Base-by-base conservation (phyloP, 2,797 vertebrate genomes). In the Eremophila alpestris region DNA sequence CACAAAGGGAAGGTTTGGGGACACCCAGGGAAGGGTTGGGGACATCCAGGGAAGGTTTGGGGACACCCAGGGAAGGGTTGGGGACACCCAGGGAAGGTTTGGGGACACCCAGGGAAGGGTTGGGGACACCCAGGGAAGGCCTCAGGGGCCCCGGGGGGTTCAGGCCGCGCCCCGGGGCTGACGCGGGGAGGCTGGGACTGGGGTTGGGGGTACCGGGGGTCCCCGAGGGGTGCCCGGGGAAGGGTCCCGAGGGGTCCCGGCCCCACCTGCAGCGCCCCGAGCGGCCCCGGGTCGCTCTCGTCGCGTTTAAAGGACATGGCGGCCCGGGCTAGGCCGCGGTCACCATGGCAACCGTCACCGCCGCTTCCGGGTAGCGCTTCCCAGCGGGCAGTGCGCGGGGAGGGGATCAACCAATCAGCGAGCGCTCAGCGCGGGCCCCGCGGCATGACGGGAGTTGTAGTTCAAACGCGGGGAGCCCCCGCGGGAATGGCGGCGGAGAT, bases 241-340 rank as follows among this genome's bases (percentile, higher is more conserved):
- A 6, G 5, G n/a, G 8, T 5, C 16, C 9, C 16, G 27, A 13
- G 16, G 11, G 13, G 6, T 3, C 9, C 11, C 7, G 13, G 30
- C 7, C 59, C 12, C 93, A 99, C 99, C 98, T 99, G 98, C n/a
- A 99, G 95, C 40, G 98, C 96, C 80, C 98, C 98, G 8, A 99
- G 87, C 20, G 99, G 99, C 60, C 98, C 98, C 65, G 93, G 95
- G 48, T 99, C 99, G 49, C 98, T 95, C 1, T 98, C 99, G 64
- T 99, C 98, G 41, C 98, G 97, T 97, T 99, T 99, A 95, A 99
- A 99, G 60, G 99, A 99, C 99, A 99, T 99, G 64, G 64, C 65
- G 15, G 45, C 29, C 2, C 20, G 24, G 2, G 46, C 63, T 24
- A 38, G 54, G 74, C 74, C 64, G 54, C 65, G 3, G 79, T 88